phyloP scores from a whole-genome alignment of 2,888 invertebrate genomes.

The Bursaphelenchus okinawaensis region DNA sequence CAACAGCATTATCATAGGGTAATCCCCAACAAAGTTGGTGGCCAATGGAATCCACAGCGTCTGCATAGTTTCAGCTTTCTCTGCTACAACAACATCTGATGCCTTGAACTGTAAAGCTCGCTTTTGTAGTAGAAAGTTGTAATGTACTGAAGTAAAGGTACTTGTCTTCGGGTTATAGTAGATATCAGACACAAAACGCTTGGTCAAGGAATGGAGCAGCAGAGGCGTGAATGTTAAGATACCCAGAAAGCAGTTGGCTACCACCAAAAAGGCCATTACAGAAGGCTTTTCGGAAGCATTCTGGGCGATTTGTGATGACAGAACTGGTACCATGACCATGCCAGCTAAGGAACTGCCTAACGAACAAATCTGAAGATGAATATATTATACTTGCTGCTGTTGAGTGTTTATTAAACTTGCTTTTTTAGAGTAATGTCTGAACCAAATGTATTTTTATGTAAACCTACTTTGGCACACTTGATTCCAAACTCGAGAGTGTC shows the following conservation, averaged over 20 bases:
- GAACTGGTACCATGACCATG: conserved; percentile 48
- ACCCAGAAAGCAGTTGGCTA: conserved; percentile 49
- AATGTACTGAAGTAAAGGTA: conserved; percentile 51
- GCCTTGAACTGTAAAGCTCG: conserved; percentile 42
- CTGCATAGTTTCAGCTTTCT: conserved; percentile 37
- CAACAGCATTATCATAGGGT: conserved; percentile 48
- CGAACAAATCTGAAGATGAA: conserved; percentile 39
- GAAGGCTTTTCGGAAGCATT: conserved; percentile 45
- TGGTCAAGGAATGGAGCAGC: conserved; percentile 51
- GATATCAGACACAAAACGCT: conserved; percentile 50
- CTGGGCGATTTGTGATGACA: conserved; percentile 46
- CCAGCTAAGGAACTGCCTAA: conserved; percentile 48
- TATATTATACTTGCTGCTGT: not conserved
- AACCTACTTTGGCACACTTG: conserved; percentile 43
- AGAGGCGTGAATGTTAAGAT: conserved; percentile 53
- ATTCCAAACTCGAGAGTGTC: conserved; percentile 39
- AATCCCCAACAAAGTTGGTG: conserved; percentile 45
- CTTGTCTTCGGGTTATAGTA: conserved; percentile 46
- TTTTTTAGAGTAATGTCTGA: no score
- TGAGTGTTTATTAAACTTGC: no score
- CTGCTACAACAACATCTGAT: conserved; percentile 38
- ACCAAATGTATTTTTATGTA: no score
- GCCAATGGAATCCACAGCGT: conserved; percentile 54
- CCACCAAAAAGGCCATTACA: conserved; percentile 37
- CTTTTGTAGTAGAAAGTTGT: conserved; percentile 52